phyloP scores from a whole-genome alignment of 1,140 invertebrate genomes.

The Parapsyche elsis region DNA sequence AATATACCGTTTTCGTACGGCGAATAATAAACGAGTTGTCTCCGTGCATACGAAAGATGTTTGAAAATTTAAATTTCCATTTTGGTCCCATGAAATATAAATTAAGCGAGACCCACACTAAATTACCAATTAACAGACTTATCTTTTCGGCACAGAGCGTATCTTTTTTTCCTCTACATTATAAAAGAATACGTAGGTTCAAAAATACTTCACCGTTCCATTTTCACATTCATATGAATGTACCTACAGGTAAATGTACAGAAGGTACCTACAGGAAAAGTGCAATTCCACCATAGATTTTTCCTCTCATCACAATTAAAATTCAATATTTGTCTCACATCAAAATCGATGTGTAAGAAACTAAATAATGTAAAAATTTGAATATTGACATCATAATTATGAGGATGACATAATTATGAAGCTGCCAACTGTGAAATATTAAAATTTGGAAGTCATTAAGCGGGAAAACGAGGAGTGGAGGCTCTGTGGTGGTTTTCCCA shows the following conservation, averaged over 20 bases:
- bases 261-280: no score
- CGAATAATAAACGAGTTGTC: not conserved
- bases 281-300: no score
- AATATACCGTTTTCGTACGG: no score
- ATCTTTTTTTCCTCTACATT: conserved; percentile 8
- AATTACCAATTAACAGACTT: conserved; percentile 33
- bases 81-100: conserved; percentile 18
- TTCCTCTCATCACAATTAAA: no score
- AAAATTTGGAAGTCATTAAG: conserved; percentile 40
- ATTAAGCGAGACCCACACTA: conserved; percentile 13
- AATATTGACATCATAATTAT: not conserved
- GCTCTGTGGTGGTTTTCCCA: not conserved
- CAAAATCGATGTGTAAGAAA: no score
- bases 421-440: conserved; percentile 25
- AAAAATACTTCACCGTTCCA: no score
- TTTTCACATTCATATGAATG: no score
- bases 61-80: conserved; percentile 32
- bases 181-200: not conserved
- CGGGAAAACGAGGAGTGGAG: conserved; percentile 15
- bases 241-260: no score
- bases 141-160: conserved; percentile 24
- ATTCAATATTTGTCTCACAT: no score
- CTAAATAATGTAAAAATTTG: no score
- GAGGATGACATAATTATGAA: not conserved
- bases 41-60: conserved; percentile 1